A percentile compares a stretch with the other conserved stretches of the same genome.
Conservation (phyloP, 2,113 vertebrate genomes). For the Dipodomys spectabilis region DNA sequence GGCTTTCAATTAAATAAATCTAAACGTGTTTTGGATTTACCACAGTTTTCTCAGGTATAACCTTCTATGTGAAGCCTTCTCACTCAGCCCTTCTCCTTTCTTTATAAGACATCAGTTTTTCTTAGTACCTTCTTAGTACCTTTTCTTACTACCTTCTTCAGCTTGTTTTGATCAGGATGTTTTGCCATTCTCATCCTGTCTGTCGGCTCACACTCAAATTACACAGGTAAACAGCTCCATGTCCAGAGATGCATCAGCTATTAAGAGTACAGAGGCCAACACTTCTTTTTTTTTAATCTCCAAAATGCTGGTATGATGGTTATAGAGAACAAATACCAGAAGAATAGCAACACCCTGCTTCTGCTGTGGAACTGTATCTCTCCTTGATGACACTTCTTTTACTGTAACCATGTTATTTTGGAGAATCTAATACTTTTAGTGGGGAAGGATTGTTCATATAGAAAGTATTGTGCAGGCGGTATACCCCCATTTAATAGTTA, state of each 20-base stretch:
- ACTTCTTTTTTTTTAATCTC: not conserved
- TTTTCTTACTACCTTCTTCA: not conserved
- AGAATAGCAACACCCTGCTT: not conserved
- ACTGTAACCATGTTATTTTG: not conserved
- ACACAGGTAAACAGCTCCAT: not conserved
- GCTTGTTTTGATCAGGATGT: not conserved
- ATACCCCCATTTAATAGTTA: constrained; percentile 55
- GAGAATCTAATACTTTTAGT: not conserved
- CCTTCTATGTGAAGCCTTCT: not conserved
- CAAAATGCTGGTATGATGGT: not conserved
- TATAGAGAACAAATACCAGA: not conserved
- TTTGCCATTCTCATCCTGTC: not conserved
- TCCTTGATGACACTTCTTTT: not conserved
- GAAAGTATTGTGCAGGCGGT: not conserved
- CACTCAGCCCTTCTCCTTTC: not conserved
- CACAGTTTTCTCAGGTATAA: not conserved
- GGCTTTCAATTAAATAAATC: too few species aligned
- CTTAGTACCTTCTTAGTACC: not conserved
- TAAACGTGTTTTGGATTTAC: not conserved
- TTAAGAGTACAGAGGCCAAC: not conserved
- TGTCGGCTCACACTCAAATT: not conserved
- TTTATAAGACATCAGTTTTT: not conserved
- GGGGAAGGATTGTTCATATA: constrained; percentile 7
- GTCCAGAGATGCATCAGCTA: not conserved
- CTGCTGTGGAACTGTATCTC: not conserved